These are phyloP conservation scores for Parapristionchus giblindavisi DNA, from an alignment of 2,888 invertebrate species.

Conservation along the genomic window DNA sequence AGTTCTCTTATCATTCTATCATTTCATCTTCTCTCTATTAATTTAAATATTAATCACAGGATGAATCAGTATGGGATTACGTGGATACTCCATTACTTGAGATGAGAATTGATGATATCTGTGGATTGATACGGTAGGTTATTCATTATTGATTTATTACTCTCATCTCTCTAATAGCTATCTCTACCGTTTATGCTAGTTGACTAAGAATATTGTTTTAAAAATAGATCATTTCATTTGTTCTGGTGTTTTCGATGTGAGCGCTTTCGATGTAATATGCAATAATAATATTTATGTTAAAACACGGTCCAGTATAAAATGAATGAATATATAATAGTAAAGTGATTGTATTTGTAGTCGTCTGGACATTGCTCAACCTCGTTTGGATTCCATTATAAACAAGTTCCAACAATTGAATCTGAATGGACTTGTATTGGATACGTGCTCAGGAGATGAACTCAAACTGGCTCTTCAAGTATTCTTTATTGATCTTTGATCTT, in stretches of 20 bases:
- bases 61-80: slow-evolving; percentile 53
- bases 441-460: slow-evolving; percentile 71
- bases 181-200: too few species aligned
- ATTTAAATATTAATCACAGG: slow-evolving; percentile 40
- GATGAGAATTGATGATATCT: slow-evolving; percentile 57
- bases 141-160: background rate
- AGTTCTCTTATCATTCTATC: background rate
- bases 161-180: too few species aligned
- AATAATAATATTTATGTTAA: too few species aligned
- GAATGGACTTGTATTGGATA: slow-evolving; percentile 69
- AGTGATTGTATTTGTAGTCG: slow-evolving; percentile 4
- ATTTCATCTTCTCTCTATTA: background rate
- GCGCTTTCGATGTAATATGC: background rate
- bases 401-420: slow-evolving; percentile 56
- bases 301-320: too few species aligned
- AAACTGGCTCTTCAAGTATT: slow-evolving; percentile 44
- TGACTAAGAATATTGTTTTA: too few species aligned
- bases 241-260: background rate
- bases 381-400: slow-evolving; percentile 47
- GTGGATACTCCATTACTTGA: slow-evolving; percentile 56
- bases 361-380: slow-evolving; percentile 35
- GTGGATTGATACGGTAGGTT: slow-evolving; percentile 44
- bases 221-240: too few species aligned
- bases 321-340: too few species aligned
- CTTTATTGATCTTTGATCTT: background rate